Evolutionary conservation across 2,888 invertebrate species (phyloP).

Genomic region (Gisinianus flammeolus): DNA sequence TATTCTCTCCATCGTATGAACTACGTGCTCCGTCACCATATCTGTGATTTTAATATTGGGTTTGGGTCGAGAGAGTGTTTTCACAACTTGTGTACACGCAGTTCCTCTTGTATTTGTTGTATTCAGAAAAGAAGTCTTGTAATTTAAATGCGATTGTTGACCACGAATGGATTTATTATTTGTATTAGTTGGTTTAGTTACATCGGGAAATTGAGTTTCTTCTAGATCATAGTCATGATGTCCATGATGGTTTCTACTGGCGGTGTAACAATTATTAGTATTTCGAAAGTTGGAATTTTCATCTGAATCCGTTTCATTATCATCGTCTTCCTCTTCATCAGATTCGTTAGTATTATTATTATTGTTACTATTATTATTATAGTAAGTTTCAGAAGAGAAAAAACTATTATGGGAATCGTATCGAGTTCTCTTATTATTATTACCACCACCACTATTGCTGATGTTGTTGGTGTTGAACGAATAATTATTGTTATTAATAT

Average conservation of each 20-base stretch:
- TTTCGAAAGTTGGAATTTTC: neutral
- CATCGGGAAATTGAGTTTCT: slow-evolving; percentile 19
- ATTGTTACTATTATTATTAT: neutral
- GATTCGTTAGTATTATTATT: neutral
- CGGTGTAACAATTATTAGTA: neutral
- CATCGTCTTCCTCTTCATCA: neutral
- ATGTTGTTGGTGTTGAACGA: slow-evolving; percentile 12
- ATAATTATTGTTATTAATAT: neutral
- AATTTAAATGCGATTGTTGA: neutral
- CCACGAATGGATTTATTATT: neutral
- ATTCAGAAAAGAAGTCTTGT: neutral
- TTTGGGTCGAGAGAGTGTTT: neutral
- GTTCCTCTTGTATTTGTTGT: neutral
- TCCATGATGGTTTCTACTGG: neutral
- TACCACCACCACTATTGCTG: neutral
- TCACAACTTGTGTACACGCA: neutral
- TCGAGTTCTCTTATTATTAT: neutral
- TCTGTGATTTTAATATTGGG: neutral
- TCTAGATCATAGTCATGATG: slow-evolving; percentile 8
- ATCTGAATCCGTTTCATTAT: neutral
- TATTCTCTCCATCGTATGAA: neutral
- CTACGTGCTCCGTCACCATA: neutral
- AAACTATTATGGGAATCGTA: slow-evolving; percentile 13
- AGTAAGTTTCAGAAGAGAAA: neutral
- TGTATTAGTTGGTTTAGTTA: neutral